Evolutionary conservation across 2,888 invertebrate genomes (phyloP).

Genomic region (Caenorhabditis uteleia): DNA sequence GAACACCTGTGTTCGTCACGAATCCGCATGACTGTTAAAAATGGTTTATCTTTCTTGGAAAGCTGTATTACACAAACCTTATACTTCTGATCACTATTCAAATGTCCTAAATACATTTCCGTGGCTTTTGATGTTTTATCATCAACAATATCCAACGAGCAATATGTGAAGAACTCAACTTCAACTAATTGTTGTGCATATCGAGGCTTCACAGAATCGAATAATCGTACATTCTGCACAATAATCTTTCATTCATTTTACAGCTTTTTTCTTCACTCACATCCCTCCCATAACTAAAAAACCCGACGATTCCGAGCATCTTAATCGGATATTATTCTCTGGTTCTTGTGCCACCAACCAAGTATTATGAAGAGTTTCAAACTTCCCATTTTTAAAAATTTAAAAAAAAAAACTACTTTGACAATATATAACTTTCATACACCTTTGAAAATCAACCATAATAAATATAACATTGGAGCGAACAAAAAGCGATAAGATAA

Average conservation of each 20-base stretch:
- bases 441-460: too few relatives aligned
- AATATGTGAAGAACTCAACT: constrained; percentile 58
- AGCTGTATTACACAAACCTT: constrained; percentile 30
- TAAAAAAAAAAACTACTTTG: too few relatives aligned
- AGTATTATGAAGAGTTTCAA: too few relatives aligned
- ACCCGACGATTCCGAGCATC: constrained; percentile 38
- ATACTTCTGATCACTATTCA: constrained; percentile 55
- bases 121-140: constrained; percentile 53
- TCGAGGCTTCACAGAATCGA: constrained; percentile 41
- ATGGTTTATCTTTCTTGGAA: too few relatives aligned
- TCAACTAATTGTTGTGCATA: constrained; percentile 46
- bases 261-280: constrained; percentile 5
- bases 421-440: too few relatives aligned
- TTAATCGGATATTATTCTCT: too few relatives aligned
- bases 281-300: constrained; percentile 35
- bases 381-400: too few relatives aligned
- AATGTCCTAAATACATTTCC: constrained; percentile 52
- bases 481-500: too few relatives aligned
- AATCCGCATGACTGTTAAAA: constrained; percentile 62
- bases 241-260: background rate
- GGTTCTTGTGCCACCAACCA: too few relatives aligned
- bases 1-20: constrained; percentile 62
- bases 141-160: constrained; percentile 63
- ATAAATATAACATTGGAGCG: too few relatives aligned
- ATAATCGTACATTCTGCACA: constrained; percentile 56